Percentiles rank a stretch among this genome's conserved stretches.
Conservation (phyloP, 2,888 invertebrate genomes). For the Drosophila macrospina region DNA sequence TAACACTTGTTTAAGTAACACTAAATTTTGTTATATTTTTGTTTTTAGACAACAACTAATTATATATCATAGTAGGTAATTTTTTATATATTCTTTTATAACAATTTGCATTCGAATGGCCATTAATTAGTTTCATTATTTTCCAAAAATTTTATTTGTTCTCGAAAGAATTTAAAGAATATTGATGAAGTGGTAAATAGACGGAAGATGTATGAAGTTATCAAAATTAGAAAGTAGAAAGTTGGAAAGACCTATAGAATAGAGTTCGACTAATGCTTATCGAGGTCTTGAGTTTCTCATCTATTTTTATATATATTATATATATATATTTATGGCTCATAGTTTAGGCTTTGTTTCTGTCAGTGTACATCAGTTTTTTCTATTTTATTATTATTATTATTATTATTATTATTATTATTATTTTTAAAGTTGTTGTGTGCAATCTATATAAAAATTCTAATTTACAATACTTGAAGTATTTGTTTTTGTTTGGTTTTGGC, state of each 20-base stretch:
- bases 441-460: conserved; percentile 68
- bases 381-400: too few species aligned
- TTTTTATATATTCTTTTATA: conserved; percentile 35
- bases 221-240: conserved; percentile 37
- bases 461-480: conserved; percentile 74
- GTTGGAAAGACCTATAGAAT: conserved; percentile 25
- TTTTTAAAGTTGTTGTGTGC: conserved; percentile 54
- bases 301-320: conserved; percentile 35
- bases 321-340: conserved; percentile 10
- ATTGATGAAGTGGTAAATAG: conserved; percentile 6
- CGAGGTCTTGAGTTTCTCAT: conserved; percentile 63
- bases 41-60: conserved; percentile 55
- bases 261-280: conserved; percentile 52
- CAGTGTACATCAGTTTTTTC: conserved; percentile 76
- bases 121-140: conserved; percentile 17
- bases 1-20: conserved; percentile 57
- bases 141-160: conserved; percentile 18
- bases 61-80: conserved; percentile 29
- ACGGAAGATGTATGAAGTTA: conserved; percentile 19
- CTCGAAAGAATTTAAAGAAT: conserved; percentile 16
- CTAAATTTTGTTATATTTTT: conserved; percentile 17
- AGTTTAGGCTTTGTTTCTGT: conserved; percentile 67
- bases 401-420: not conserved
- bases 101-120: conserved; percentile 51
- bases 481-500: conserved; percentile 21